Evolutionary conservation across 2,797 vertebrate species (phyloP).

Genomic region (Erpetoichthys calabaricus): DNA sequence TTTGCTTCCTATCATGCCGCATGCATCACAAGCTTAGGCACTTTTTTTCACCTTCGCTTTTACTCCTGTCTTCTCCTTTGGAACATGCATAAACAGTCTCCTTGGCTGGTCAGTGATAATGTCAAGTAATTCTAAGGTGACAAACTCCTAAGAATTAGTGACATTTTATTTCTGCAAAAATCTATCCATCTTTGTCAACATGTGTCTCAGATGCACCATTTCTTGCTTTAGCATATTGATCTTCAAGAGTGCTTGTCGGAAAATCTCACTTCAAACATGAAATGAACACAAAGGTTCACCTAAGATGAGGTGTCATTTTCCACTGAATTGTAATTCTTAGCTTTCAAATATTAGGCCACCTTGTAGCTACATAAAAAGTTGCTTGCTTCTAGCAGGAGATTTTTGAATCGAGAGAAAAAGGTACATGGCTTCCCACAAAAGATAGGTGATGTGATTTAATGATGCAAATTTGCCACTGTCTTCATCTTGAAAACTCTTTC

Average conservation of each 20-base stretch:
- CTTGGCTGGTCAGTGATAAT: conserved; percentile 43
- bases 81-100: conserved; percentile 36
- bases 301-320: conserved; percentile 41
- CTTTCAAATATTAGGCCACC: no score
- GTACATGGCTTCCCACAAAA: no score
- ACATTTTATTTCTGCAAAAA: conserved; percentile 72
- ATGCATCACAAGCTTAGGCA: no score
- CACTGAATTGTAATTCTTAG: conserved; percentile 20
- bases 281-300: conserved; percentile 32
- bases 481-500: no score
- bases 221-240: conserved; percentile 69
- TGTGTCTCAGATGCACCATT: conserved; percentile 54
- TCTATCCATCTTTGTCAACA: conserved; percentile 70
- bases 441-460: no score
- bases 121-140: conserved; percentile 60
- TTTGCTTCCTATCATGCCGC: no score
- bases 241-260: conserved; percentile 37
- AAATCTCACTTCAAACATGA: conserved; percentile 21
- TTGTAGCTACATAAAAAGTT: no score
- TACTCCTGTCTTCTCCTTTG: no score
- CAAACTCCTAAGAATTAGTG: conserved; percentile 70
- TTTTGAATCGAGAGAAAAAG: no score
- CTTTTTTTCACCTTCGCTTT: no score
- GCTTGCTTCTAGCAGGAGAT: no score
- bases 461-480: no score